phyloP scores from a whole-genome alignment of 2,113 vertebrate genomes.

The Orycteropus afer region DNA sequence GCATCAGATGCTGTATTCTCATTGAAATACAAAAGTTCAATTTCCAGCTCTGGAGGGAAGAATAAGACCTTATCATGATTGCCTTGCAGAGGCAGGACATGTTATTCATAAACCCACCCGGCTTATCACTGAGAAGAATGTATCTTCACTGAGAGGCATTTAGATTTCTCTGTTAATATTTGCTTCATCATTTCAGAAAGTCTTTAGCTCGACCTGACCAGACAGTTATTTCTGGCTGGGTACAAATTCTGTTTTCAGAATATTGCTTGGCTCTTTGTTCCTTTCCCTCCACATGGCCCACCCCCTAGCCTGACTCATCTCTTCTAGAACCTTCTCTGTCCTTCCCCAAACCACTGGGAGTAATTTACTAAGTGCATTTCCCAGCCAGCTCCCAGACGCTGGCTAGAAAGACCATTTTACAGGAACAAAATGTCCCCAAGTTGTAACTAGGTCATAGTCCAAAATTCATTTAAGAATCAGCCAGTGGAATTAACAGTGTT shows the following conservation, averaged over 20 bases:
- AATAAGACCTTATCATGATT: slow-evolving; percentile 27
- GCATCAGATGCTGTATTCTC: background rate
- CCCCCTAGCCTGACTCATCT: slow-evolving; percentile 66
- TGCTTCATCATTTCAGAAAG: slow-evolving; percentile 54
- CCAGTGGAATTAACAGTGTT: slow-evolving; percentile 23
- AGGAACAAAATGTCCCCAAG: slow-evolving; percentile 64
- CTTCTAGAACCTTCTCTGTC: slow-evolving; percentile 72
- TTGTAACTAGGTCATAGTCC: slow-evolving; percentile 62
- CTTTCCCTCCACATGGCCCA: background rate
- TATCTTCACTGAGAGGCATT: background rate
- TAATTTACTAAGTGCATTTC: slow-evolving; percentile 74
- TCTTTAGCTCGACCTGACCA: slow-evolving; percentile 6
- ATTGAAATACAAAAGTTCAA: background rate
- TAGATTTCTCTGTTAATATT: slow-evolving; percentile 42
- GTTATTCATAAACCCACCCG: slow-evolving; percentile 23
- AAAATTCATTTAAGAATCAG: slow-evolving; percentile 55
- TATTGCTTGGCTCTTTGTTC: slow-evolving; percentile 59
- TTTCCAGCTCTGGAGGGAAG: slow-evolving; percentile 8
- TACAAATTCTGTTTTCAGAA: slow-evolving; percentile 61
- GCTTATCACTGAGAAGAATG: background rate
- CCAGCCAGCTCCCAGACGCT: slow-evolving; percentile 55
- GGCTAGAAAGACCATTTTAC: slow-evolving; percentile 72
- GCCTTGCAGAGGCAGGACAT: background rate
- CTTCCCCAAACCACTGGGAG: slow-evolving; percentile 64
- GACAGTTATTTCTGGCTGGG: slow-evolving; percentile 58